A percentile compares a stretch with the other conserved stretches of the same genome.
Conservation (phyloP, 1,140 invertebrate species). For the Drosophila kepulauana region DNA sequence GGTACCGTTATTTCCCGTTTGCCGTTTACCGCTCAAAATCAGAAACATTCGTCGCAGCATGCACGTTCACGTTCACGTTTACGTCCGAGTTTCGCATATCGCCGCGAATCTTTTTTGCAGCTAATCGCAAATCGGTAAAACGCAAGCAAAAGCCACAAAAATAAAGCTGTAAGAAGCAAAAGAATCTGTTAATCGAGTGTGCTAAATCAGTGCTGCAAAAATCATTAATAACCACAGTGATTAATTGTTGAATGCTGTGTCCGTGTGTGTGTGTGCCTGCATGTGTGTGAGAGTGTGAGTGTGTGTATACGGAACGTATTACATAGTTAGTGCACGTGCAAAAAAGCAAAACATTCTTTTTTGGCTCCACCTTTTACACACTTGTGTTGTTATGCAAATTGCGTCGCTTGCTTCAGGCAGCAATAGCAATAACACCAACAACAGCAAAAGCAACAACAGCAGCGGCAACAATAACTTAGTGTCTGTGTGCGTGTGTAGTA, state of each 20-base stretch:
- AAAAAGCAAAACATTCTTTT: constrained; percentile 38
- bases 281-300: constrained; percentile 18
- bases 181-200: constrained; percentile 30
- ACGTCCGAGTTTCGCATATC: background rate
- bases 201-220: constrained; percentile 33
- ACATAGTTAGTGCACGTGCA: constrained; percentile 39
- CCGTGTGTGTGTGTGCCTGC: background rate
- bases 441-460: constrained; percentile 61
- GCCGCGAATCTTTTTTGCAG: constrained; percentile 14
- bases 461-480: constrained; percentile 62
- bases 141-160: constrained; percentile 5
- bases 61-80: constrained; percentile 1
- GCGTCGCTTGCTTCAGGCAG: constrained; percentile 56
- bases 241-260: constrained; percentile 45
- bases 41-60: constrained; percentile 15
- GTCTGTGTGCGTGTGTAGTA: constrained; percentile 33
- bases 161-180: too few species aligned
- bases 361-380: constrained; percentile 13
- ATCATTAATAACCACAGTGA: constrained; percentile 43
- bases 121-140: constrained; percentile 6
- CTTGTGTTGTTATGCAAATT: constrained; percentile 76
- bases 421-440: constrained; percentile 64
- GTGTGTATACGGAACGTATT: constrained; percentile 7
- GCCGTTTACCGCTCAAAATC: constrained; percentile 41
- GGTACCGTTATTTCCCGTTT: background rate